Evolutionary conservation across 2,797 vertebrate species (phyloP).

Genomic region (Australoheros facetus): DNA sequence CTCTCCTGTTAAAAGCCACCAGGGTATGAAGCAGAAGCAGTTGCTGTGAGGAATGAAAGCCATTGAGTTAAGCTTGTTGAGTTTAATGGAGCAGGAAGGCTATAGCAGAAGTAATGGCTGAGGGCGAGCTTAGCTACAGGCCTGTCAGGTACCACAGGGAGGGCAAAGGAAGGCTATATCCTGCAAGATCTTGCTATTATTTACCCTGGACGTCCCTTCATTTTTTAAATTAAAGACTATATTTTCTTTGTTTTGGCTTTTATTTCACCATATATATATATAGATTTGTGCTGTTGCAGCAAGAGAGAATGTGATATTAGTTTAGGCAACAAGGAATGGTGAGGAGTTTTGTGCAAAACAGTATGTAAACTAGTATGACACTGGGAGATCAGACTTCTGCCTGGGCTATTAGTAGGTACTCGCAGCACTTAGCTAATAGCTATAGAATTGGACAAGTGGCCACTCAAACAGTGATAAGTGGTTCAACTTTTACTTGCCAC

Average conservation of each 20-base stretch:
- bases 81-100: slow-evolving; percentile 79
- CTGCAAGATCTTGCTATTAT: slow-evolving; percentile 32
- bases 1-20: slow-evolving; percentile 69
- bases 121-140: slow-evolving; percentile 61
- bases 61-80: slow-evolving; percentile 76
- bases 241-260: slow-evolving; percentile 19
- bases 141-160: slow-evolving; percentile 59
- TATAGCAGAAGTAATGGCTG: slow-evolving; percentile 72
- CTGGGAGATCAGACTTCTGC: no score
- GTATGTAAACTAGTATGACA: not conserved
- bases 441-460: no score
- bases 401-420: no score
- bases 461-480: no score
- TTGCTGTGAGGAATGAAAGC: slow-evolving; percentile 74
- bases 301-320: not conserved
- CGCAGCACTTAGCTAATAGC: no score
- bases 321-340: not conserved
- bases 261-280: not conserved
- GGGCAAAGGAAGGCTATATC: slow-evolving; percentile 46
- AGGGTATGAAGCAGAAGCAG: slow-evolving; percentile 68
- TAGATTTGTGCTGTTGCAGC: not conserved
- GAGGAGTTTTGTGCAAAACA: not conserved
- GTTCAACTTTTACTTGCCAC: no score
- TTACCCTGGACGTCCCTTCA: slow-evolving; percentile 5
- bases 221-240: slow-evolving; percentile 7